Conservation (phyloP, 2,888 invertebrate genomes). For the Acanthosepion pharaonis region DNA sequence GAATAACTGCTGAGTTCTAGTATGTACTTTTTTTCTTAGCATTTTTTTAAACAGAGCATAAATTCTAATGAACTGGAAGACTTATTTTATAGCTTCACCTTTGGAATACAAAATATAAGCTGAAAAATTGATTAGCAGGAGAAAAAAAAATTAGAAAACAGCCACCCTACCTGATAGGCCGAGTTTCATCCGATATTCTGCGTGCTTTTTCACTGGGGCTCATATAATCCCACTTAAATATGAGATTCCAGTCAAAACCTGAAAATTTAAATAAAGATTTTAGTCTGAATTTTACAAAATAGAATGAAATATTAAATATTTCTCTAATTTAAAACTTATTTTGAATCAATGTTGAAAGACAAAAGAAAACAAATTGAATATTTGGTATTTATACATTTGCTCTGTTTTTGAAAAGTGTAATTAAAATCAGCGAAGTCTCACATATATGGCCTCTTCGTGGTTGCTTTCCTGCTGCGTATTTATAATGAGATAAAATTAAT, state of each 20-base stretch:
- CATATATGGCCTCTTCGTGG: no score
- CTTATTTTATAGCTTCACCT: neutral
- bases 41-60: neutral
- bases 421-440: neutral
- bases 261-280: constrained; percentile 51
- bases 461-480: no score
- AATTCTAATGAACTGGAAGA: neutral
- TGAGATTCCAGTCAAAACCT: constrained; percentile 98
- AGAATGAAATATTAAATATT: neutral
- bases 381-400: neutral
- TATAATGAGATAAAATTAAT: no score
- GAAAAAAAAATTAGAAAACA: neutral
- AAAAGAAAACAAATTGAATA: neutral
- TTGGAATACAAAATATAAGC: neutral
- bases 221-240: constrained; percentile 98
- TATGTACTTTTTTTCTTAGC: neutral
- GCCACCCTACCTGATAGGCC: constrained; percentile 82
- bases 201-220: constrained; percentile 85
- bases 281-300: neutral
- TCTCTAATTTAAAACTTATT: no score
- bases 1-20: neutral
- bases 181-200: constrained; percentile 88
- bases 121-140: neutral
- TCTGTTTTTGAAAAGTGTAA: neutral
- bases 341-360: no score